phyloP scores from a whole-genome alignment of 2,797 vertebrate species.

The Podargus strigoides region DNA sequence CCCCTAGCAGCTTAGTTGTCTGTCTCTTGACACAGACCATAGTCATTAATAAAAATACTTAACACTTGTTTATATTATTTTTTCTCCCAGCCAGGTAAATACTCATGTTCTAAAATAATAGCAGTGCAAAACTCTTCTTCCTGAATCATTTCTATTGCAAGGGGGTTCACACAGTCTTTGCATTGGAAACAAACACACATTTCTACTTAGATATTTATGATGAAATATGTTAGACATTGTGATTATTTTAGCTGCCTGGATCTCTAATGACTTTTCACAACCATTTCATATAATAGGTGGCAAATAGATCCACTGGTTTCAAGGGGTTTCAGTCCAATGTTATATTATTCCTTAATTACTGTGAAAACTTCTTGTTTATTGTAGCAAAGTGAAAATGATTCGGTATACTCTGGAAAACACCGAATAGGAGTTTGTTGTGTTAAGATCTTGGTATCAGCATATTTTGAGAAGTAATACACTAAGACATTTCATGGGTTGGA shows the following conservation, averaged over 20 bases:
- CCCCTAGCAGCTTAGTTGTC: not conserved
- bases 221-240: not conserved
- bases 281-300: not conserved
- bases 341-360: not conserved
- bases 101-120: not conserved
- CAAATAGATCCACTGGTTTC: not conserved
- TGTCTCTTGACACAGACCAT: not conserved
- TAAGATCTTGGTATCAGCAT: not conserved
- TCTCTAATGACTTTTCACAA: not conserved
- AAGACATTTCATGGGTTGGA: not conserved
- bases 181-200: not conserved
- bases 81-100: not conserved
- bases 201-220: not conserved
- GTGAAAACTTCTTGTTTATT: not conserved
- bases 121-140: not conserved
- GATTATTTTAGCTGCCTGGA: not conserved
- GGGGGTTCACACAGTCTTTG: not conserved
- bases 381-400: not conserved
- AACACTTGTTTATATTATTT: not conserved
- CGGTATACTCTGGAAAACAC: not conserved
- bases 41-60: not conserved
- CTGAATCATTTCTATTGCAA: not conserved
- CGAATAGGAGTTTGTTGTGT: not conserved
- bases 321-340: not conserved
- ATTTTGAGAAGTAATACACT: not conserved